These are phyloP conservation scores for Parotocinclus haroldoi DNA, from an alignment of 2,797 vertebrate genomes.

Conservation along the genomic window DNA sequence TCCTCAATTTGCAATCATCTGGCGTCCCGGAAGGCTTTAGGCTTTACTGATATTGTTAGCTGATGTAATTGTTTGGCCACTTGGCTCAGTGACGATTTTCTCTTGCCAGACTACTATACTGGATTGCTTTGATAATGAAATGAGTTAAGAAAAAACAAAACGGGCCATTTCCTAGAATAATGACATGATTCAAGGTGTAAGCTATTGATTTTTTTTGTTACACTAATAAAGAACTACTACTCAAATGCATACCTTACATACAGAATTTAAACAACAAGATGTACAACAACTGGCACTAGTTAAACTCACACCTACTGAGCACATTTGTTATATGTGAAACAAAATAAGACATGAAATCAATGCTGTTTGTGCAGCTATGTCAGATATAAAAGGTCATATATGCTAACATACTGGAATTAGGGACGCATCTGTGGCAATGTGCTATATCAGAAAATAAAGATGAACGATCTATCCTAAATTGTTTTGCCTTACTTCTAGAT, in stretches of 20 bases:
- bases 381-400: conserved; percentile 22
- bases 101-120: conserved; percentile 30
- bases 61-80: conserved; percentile 43
- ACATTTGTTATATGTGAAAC: too few species aligned
- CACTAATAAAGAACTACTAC: too few species aligned
- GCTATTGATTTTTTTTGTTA: too few species aligned
- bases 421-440: conserved; percentile 29
- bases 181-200: neutral
- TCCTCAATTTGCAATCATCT: conserved; percentile 25
- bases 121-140: conserved; percentile 41
- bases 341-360: neutral
- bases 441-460: conserved; percentile 32
- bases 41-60: conserved; percentile 36
- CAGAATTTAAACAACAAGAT: too few species aligned
- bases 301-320: too few species aligned
- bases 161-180: conserved; percentile 27
- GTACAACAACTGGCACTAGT: too few species aligned
- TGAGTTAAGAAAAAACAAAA: conserved; percentile 14
- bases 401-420: conserved; percentile 30
- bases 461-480: conserved; percentile 18
- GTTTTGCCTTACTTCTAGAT: too few species aligned
- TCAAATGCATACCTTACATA: too few species aligned
- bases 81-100: conserved; percentile 34
- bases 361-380: conserved; percentile 10
- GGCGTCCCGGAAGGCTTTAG: conserved; percentile 23